Base-by-base conservation (phyloP, 2,797 vertebrate species). In the Gadopsis bispinosus region DNA sequence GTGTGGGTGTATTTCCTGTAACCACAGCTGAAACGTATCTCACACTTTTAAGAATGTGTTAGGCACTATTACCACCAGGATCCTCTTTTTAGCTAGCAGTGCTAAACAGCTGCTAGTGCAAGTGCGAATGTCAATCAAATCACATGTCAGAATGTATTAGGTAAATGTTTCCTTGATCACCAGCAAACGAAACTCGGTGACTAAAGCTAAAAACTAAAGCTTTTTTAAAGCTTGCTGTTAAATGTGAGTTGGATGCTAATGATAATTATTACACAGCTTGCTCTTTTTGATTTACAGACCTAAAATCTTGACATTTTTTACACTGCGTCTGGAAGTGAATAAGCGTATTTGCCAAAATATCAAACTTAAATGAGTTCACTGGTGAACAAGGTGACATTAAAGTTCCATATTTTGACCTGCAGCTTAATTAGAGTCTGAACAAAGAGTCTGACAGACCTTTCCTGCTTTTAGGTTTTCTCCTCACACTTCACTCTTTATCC, bases 131-230 rank as follows among this genome's bases (percentile, higher is more conserved):
- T 45, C 22, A 33, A 0, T 41, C 37, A 51, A 20, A 31, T 56
- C 53, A n/a, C 33, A 16, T 17, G 41, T 51, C 14, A 11, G 7
- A 17, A 7, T 35, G 2, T 22, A 6, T 13, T 1, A 9, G 19
- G 3, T 35, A 3, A 31, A 22, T 53, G 68, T 73, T 73, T 58
- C 56, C 35, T 62, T 58, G 67, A 45, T 72, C 73, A 66, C 54
- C 73, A 66, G 77, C 8, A 56, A 65, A 51, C 51, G 3, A 0
- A n/a, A 41, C 22, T 31, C 37, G 10, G 4, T 63, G 29, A 37
- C 12, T 9, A 61, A 29, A 31, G 7, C 4, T 39, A 5, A n/a
- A n/a, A n/a, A n/a, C n/a, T n/a, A n/a, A n/a, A n/a, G 7, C 20
- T 35, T 7, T 33, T 39, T n/a, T 12, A 14, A 41, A 3, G 5